These are phyloP conservation scores for Idaea aversata DNA, from an alignment of 2,888 invertebrate genomes.

Conservation along the genomic window DNA sequence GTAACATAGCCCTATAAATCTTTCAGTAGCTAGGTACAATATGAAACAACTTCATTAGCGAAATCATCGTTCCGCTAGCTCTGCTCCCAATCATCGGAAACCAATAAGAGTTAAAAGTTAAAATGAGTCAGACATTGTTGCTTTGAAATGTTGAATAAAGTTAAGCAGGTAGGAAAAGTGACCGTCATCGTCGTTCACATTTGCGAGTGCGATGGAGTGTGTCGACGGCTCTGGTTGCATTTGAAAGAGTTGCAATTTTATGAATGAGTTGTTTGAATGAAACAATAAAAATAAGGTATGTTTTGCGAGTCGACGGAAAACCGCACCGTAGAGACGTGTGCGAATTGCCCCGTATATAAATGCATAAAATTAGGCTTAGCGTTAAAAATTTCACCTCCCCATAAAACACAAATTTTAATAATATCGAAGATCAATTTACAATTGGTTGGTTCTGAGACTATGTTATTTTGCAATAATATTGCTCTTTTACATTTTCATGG, in stretches of 20 bases:
- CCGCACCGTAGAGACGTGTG: slow-evolving; percentile 47
- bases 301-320: slow-evolving; percentile 52
- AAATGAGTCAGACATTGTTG: slow-evolving; percentile 39
- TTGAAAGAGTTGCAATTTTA: slow-evolving; percentile 72
- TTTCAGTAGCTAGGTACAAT: slow-evolving; percentile 45
- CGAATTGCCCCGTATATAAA: slow-evolving; percentile 45
- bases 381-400: slow-evolving; percentile 53
- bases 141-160: slow-evolving; percentile 39
- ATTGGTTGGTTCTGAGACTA: slow-evolving; percentile 17
- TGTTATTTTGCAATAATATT: slow-evolving; percentile 21
- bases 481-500: slow-evolving; percentile 25
- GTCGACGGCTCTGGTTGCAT: slow-evolving; percentile 57
- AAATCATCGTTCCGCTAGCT: slow-evolving; percentile 50
- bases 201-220: slow-evolving; percentile 58
- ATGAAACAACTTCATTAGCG: slow-evolving; percentile 71
- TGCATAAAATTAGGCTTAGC: slow-evolving; percentile 44
- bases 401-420: slow-evolving; percentile 58
- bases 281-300: slow-evolving; percentile 65
- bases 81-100: slow-evolving; percentile 46
- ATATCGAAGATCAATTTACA: slow-evolving; percentile 36
- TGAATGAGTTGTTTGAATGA: slow-evolving; percentile 78
- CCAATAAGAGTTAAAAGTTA: slow-evolving; percentile 35
- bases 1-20: slow-evolving; percentile 64
- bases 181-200: slow-evolving; percentile 39
- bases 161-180: slow-evolving; percentile 39